These are phyloP conservation scores for Tanytarsus gracilentus DNA, from an alignment of 2,888 invertebrate species.

Conservation along the genomic window DNA sequence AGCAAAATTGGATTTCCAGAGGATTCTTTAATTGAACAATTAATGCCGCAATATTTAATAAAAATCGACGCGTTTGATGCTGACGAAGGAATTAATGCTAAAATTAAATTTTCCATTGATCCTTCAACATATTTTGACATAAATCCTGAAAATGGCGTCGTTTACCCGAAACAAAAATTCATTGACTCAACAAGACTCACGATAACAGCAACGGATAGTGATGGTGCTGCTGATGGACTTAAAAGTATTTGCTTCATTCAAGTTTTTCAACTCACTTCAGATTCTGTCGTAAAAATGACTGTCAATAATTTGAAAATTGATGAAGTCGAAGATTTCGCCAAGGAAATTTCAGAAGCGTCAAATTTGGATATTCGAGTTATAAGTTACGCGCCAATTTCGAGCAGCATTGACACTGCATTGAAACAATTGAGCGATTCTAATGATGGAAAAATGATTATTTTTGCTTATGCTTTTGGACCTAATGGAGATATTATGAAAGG, in stretches of 20 bases:
- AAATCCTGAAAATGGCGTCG: slow-evolving; percentile 33
- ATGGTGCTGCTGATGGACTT: slow-evolving; percentile 31
- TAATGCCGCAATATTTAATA: slow-evolving; percentile 34
- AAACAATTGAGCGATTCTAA: neutral
- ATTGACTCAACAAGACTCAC: slow-evolving; percentile 31
- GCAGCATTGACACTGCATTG: neutral
- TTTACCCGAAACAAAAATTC: slow-evolving; percentile 32
- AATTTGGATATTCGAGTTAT: neutral
- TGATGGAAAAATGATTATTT: neutral
- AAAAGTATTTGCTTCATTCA: neutral
- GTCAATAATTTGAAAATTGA: neutral
- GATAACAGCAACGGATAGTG: slow-evolving; percentile 34
- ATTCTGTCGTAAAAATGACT: neutral
- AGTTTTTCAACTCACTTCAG: neutral
- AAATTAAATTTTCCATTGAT: slow-evolving; percentile 33
- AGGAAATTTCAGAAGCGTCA: neutral
- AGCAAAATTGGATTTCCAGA: slow-evolving; percentile 34
- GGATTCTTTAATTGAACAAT: slow-evolving; percentile 30
- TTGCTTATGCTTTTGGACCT: too few species aligned
- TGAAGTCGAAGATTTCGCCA: neutral
- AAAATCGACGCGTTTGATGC: slow-evolving; percentile 33
- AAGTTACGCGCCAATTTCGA: neutral
- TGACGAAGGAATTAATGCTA: slow-evolving; percentile 34
- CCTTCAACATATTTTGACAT: slow-evolving; percentile 34
- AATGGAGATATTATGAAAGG: too few species aligned